Percentiles rank a stretch among this genome's conserved stretches.
phyloP scores from a whole-genome alignment of 1,140 invertebrate species.

The Arctopsyche grandis region DNA sequence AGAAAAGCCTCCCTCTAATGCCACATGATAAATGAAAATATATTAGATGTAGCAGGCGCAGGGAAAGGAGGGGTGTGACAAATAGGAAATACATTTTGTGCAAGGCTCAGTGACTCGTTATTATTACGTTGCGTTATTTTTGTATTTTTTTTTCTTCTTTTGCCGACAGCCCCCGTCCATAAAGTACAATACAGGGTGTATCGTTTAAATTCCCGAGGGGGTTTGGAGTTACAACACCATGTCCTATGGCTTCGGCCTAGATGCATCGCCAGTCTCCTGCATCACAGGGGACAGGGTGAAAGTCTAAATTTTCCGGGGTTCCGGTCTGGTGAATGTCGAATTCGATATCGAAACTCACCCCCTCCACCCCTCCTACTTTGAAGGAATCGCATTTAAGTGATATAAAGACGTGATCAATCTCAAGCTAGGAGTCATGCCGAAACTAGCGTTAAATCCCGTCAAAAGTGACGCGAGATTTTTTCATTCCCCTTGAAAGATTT shows the following conservation, averaged over 20 bases:
- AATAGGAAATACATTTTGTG: slow-evolving; percentile 35
- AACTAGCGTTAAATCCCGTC: too few species aligned
- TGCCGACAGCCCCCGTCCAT: slow-evolving; percentile 13
- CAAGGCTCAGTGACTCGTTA: neutral
- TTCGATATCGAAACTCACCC: neutral
- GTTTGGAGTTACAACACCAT: neutral
- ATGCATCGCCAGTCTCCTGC: neutral
- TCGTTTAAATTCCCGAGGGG: slow-evolving; percentile 17
- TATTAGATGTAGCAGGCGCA: slow-evolving; percentile 15
- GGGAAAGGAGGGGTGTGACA: slow-evolving; percentile 29
- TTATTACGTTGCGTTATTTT: neutral
- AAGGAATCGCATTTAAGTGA: too few species aligned
- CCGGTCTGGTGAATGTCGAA: neutral
- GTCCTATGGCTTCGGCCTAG: neutral
- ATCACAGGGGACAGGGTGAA: neutral
- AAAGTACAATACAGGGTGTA: slow-evolving; percentile 40
- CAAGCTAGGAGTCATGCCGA: too few species aligned
- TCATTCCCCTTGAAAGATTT: too few species aligned
- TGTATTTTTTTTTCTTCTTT: neutral
- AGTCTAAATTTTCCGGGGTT: neutral
- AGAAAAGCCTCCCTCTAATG: neutral
- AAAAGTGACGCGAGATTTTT: too few species aligned
- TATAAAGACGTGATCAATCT: too few species aligned
- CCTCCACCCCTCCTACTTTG: too few species aligned
- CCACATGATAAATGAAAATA: slow-evolving; percentile 33